A percentile compares a stretch with the other conserved stretches of the same genome.
Evolutionary conservation across 2,888 invertebrate genomes (phyloP).

Genomic region (Hartigia nigra): DNA sequence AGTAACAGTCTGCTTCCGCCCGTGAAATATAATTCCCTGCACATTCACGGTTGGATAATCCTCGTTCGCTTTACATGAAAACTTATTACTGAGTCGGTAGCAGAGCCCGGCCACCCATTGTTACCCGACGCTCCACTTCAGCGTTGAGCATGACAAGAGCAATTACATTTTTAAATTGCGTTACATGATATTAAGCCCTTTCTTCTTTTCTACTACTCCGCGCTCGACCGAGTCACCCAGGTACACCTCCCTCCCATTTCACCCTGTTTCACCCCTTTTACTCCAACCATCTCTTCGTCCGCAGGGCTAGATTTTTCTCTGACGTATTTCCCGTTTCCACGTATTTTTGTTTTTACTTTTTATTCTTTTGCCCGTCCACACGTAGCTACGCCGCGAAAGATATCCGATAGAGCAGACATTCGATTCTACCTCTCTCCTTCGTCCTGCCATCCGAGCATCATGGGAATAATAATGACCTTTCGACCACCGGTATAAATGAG

Average conservation of each 20-base stretch:
- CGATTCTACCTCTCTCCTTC: neutral
- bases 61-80: conserved; percentile 63
- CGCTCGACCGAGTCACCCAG: neutral
- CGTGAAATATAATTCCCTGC: conserved; percentile 64
- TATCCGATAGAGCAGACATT: neutral
- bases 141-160: conserved; percentile 61
- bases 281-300: neutral
- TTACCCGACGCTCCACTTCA: conserved; percentile 39
- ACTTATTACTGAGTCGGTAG: conserved; percentile 59
- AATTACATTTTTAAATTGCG: conserved; percentile 65
- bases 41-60: conserved; percentile 65
- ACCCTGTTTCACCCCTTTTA: neutral
- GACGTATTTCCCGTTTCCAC: neutral
- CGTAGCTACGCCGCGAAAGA: neutral
- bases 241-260: neutral
- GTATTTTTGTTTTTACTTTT: conserved; percentile 2
- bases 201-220: conserved; percentile 32
- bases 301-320: neutral
- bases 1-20: conserved; percentile 62
- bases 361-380: neutral
- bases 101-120: conserved; percentile 31
- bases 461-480: conserved; percentile 15
- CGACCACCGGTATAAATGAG: neutral
- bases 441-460: conserved; percentile 1
- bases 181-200: conserved; percentile 63